phyloP scores from a whole-genome alignment of 2,888 invertebrate species.

The Chydorus sphaericus region DNA sequence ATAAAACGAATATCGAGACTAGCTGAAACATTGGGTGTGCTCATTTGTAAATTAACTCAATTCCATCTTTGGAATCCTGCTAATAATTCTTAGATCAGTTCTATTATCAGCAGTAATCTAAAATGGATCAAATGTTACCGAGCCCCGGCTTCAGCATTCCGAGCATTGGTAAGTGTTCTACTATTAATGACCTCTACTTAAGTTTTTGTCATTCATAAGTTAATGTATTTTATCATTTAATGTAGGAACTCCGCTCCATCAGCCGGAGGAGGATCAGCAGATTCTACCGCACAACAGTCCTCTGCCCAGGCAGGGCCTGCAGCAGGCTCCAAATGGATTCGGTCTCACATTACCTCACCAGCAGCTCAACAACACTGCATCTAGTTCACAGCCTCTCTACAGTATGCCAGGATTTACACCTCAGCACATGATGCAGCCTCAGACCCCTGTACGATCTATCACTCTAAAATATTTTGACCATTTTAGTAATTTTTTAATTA shows the following conservation, averaged over 20 bases:
- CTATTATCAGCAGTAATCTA: neutral
- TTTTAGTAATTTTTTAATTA: slow-evolving; percentile 14
- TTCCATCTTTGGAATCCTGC: too few species aligned
- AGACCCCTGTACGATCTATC: slow-evolving; percentile 78
- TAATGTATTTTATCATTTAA: too few species aligned
- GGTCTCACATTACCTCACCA: slow-evolving; percentile 12
- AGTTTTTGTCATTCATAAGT: too few species aligned
- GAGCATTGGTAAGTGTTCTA: slow-evolving; percentile 73
- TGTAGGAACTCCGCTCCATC: slow-evolving; percentile 80
- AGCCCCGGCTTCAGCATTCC: slow-evolving; percentile 80
- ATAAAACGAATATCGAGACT: too few species aligned
- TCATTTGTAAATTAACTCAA: too few species aligned
- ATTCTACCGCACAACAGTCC: slow-evolving; percentile 48
- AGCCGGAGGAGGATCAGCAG: slow-evolving; percentile 79
- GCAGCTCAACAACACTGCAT: slow-evolving; percentile 4
- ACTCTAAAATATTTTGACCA: too few species aligned
- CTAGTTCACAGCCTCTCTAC: slow-evolving; percentile 9
- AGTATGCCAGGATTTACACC: slow-evolving; percentile 29
- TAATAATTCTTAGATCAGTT: neutral
- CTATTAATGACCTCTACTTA: too few species aligned
- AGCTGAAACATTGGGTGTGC: too few species aligned
- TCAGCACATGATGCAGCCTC: slow-evolving; percentile 72
- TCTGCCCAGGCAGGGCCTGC: slow-evolving; percentile 29
- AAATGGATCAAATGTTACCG: slow-evolving; percentile 80
- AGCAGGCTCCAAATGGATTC: slow-evolving; percentile 11